Conservation (phyloP, 2,888 invertebrate genomes). For the Papilio gigon region DNA sequence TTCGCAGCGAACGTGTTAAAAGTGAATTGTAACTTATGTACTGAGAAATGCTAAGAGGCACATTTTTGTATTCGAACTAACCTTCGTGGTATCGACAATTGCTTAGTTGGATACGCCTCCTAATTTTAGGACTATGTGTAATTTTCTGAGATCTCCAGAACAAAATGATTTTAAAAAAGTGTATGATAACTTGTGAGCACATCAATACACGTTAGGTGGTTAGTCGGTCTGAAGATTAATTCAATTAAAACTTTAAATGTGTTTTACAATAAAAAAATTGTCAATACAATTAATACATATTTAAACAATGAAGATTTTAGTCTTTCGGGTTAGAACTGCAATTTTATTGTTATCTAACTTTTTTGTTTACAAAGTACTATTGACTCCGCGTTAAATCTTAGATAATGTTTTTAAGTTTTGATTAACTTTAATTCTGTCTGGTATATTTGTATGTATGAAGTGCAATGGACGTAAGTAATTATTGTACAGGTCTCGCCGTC, state of each 20-base stretch:
- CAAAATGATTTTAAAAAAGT: too few relatives aligned
- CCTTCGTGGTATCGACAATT: slow-evolving; percentile 65
- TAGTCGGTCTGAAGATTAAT: too few relatives aligned
- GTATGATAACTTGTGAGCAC: too few relatives aligned
- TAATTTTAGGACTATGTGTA: not conserved
- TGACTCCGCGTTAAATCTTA: too few relatives aligned
- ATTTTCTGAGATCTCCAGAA: not conserved
- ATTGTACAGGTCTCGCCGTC: slow-evolving; percentile 22
- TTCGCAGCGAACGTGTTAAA: too few relatives aligned
- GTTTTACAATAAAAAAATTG: too few relatives aligned
- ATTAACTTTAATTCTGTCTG: slow-evolving; percentile 12
- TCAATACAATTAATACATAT: not conserved
- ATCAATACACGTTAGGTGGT: too few relatives aligned
- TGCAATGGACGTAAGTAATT: slow-evolving; percentile 26
- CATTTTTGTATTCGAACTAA: slow-evolving; percentile 31
- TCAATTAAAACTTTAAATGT: too few relatives aligned
- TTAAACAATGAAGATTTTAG: not conserved
- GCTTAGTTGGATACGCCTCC: slow-evolving; percentile 44
- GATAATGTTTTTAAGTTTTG: not conserved
- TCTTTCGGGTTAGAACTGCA: too few relatives aligned
- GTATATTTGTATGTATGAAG: slow-evolving; percentile 7
- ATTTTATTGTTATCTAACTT: too few relatives aligned
- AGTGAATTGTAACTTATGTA: not conserved
- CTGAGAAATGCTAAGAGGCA: slow-evolving; percentile 21
- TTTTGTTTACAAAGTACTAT: too few relatives aligned